phyloP scores from a whole-genome alignment of 2,797 vertebrate genomes.

The Semotilus atromaculatus region DNA sequence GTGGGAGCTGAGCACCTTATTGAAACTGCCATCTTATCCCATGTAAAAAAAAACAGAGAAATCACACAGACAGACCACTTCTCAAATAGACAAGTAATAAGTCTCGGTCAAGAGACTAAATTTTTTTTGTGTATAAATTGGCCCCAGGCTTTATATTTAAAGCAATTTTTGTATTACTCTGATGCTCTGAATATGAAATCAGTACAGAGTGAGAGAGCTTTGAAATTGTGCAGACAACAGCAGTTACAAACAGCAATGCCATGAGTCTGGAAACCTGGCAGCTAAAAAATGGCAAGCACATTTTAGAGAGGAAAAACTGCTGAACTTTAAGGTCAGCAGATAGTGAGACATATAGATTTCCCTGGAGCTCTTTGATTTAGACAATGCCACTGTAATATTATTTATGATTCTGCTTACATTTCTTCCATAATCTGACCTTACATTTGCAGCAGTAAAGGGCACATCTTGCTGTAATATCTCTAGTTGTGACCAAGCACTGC shows the following conservation, averaged over 20 bases:
- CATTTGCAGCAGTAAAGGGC: conserved; percentile 21
- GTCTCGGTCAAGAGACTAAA: conserved; percentile 72
- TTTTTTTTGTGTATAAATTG: conserved; percentile 60
- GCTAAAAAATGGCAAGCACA: conserved; percentile 25
- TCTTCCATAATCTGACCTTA: conserved; percentile 30
- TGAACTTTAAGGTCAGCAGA: conserved; percentile 40
- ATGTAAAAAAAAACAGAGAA: conserved; percentile 54
- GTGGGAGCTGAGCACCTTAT: conserved; percentile 72
- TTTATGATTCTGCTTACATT: conserved; percentile 35
- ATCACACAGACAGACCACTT: conserved; percentile 70
- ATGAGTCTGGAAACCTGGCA: conserved; percentile 19
- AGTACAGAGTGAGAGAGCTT: conserved; percentile 53
- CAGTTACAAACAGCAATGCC: conserved; percentile 31
- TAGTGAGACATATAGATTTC: conserved; percentile 28
- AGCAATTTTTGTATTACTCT: conserved; percentile 68
- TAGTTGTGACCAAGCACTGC: conserved; percentile 23
- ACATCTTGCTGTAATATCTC: conserved; percentile 53
- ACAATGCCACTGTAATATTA: conserved; percentile 19
- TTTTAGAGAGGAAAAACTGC: conserved; percentile 26
- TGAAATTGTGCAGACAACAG: conserved; percentile 41
- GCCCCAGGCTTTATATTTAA: conserved; percentile 54
- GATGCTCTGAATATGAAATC: conserved; percentile 70
- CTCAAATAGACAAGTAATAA: conserved; percentile 75
- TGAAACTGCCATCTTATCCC: conserved; percentile 78
- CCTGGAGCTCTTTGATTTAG: conserved; percentile 43